Evolutionary conservation across 2,888 invertebrate species (phyloP), one percentile per base, ranked within the genome.

Genomic region (Limnephilus marmoratus): DNA sequence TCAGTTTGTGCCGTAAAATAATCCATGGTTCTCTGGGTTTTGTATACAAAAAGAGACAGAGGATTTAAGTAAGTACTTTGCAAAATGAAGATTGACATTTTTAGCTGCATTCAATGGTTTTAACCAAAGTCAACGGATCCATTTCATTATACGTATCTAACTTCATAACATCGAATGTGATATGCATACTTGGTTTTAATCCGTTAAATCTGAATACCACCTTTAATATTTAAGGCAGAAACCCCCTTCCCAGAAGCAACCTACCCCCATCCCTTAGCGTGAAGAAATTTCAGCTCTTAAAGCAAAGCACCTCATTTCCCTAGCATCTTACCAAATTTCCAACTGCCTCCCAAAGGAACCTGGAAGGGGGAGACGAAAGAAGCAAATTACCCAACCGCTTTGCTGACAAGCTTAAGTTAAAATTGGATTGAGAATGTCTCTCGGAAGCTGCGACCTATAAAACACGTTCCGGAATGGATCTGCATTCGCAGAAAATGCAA

Each of bases 401-500:
- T 34, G 82, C 82, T 82, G 82, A 82, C 31, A 34, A 82, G 82
- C 82, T 31, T 82, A 31, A 82, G 82, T 31, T 82, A 18, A 82
- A 82, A 82, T 82, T 82, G 82, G 82, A 82, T 82, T 13, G 31
- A 13, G 82, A 82, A 82, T 34, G 82, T 34, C 13, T 34, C 31
- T 82, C 11, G 15, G 34, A 82, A 82, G 82, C 31, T 82, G 82
- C 7, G 34, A 82, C 15, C 82, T 34, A 82, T 82, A 82, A 82
- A 82, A 82, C 31, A 82, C 34, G 82, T 82, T 34, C 9, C 82
- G 13, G 15, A 9, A 15, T 34, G 13, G 31, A 82, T 34, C 82
- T 82, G 34, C 82, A 82, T 31, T 82, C 82, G 45, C 49, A 31
- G 29, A 82, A 81, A 81, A 90, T 90, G 31, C 31, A 68, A 53